Base-by-base conservation (phyloP, 2,888 invertebrate species). In the Andricus curvator region DNA sequence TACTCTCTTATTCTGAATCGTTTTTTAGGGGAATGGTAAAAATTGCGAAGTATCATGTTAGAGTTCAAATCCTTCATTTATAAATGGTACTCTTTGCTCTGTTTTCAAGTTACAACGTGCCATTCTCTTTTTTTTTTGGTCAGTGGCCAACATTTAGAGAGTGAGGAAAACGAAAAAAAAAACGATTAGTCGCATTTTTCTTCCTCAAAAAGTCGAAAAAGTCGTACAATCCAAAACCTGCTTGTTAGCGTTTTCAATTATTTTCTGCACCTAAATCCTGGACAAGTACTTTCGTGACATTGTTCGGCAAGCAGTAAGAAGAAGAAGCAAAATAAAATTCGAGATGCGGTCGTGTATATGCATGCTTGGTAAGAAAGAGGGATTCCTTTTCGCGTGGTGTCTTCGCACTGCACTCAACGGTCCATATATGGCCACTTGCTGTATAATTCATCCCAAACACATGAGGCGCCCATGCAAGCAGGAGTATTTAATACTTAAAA, bases 391-490 rank as follows among this genome's bases (percentile, higher is more conserved):
- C 79, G 79, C 74, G 74, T 68, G 70, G 68, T 62, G 79, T 64
- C 79, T 70, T 79, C 79, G 70, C 77, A 77, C 64, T 65, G 64
- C 48, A 79, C 70, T 79, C 70, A 44, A 70, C 78, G 78, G 68
- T 79, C 79, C 79, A 74, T 79, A 79, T 79, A 79, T 70, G 79
- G 79, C 74, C 64, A 79, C 62, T 79, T 70, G 79, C 79, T 79
- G 79, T 79, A 79, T 79, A 79, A 79, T 79, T 79, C 79, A 79
- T 79, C 79, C 64, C 70, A 74, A 70, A 64, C 79, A 66, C 70
- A 74, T 70, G 67, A 68, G 78, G 79, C 78, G 70, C 78, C 44
- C 70, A 60, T 70, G 78, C 79, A 79, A 79, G 48, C 56, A 56
- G 56, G 70, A 70, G 70, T 70, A 70, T 70, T 70, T 70, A 70